Conservation (phyloP, 2,113 vertebrate species). For the Mesitornis unicolor region DNA sequence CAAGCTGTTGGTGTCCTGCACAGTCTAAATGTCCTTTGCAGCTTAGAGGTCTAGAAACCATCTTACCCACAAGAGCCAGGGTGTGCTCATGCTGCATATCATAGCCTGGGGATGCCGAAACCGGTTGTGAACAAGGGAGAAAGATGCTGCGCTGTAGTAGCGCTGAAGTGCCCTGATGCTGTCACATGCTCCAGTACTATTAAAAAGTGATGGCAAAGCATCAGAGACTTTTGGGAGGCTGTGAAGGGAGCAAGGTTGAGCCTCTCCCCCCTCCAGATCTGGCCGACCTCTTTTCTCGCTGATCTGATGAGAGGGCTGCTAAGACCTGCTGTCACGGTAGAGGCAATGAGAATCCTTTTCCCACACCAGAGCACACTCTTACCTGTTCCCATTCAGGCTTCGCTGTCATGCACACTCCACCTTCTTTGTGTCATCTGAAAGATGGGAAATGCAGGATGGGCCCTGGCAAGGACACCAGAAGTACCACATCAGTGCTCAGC, state of each 20-base stretch:
- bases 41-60: background rate
- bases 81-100: background rate
- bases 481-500: background rate
- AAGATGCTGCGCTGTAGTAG: background rate
- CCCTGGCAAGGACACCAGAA: background rate
- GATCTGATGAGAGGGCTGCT: background rate
- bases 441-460: background rate
- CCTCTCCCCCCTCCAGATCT: background rate
- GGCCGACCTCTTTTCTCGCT: background rate
- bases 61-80: background rate
- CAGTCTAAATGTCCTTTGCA: background rate
- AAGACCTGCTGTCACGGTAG: background rate
- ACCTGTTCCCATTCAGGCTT: background rate
- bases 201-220: background rate
- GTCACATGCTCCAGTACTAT: background rate
- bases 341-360: background rate
- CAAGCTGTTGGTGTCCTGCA: fast-evolving
- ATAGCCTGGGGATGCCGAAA: background rate
- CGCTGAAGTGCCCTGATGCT: fast-evolving
- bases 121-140: background rate
- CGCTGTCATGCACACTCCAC: fast-evolving
- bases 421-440: background rate
- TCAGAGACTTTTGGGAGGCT: background rate
- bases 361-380: background rate
- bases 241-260: background rate